A percentile compares a stretch with the other conserved stretches of the same genome.
Evolutionary conservation across 2,888 invertebrate species (phyloP).

Genomic region (Orgyia antiqua): DNA sequence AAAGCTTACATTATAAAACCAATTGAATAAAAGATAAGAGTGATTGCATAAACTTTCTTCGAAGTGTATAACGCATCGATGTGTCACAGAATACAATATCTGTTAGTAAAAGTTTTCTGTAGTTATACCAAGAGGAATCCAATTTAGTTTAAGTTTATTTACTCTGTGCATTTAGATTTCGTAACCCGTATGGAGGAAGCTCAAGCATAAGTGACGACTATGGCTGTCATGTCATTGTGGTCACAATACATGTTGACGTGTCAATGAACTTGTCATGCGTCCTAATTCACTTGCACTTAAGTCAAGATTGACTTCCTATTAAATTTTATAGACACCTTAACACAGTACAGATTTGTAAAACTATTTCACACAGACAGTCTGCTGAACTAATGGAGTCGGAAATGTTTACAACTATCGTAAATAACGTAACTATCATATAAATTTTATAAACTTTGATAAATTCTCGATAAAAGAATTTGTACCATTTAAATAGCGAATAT

Average conservation of each 20-base stretch:
- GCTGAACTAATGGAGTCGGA: too few relatives aligned
- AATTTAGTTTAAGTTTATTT: too few relatives aligned
- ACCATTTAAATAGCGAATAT: too few relatives aligned
- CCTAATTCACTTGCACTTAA: slow-evolving; percentile 46
- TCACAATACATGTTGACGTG: slow-evolving; percentile 46
- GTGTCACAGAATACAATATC: slow-evolving; percentile 9
- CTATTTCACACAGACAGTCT: too few relatives aligned
- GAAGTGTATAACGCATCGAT: slow-evolving; percentile 9
- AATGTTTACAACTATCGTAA: too few relatives aligned
- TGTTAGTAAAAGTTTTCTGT: slow-evolving; percentile 2
- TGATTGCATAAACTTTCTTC: slow-evolving; percentile 37
- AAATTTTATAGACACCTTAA: slow-evolving; percentile 2
- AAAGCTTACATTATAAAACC: slow-evolving; percentile 33
- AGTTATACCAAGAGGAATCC: slow-evolving; percentile 1
- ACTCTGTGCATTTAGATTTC: slow-evolving; percentile 21
- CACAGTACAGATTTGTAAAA: too few relatives aligned
- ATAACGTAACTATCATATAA: too few relatives aligned
- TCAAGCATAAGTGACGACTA: slow-evolving; percentile 40
- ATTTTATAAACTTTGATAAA: too few relatives aligned
- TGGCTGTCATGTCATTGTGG: slow-evolving; percentile 39
- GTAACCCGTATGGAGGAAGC: slow-evolving; percentile 24
- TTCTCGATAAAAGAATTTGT: too few relatives aligned
- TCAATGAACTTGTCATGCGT: slow-evolving; percentile 54
- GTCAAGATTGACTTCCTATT: slow-evolving; percentile 27
- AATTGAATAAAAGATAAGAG: slow-evolving; percentile 36